Evolutionary conservation across 1,140 invertebrate species (phyloP), one percentile per base, ranked within the genome.

Genomic region (Penaeus japonicus): DNA sequence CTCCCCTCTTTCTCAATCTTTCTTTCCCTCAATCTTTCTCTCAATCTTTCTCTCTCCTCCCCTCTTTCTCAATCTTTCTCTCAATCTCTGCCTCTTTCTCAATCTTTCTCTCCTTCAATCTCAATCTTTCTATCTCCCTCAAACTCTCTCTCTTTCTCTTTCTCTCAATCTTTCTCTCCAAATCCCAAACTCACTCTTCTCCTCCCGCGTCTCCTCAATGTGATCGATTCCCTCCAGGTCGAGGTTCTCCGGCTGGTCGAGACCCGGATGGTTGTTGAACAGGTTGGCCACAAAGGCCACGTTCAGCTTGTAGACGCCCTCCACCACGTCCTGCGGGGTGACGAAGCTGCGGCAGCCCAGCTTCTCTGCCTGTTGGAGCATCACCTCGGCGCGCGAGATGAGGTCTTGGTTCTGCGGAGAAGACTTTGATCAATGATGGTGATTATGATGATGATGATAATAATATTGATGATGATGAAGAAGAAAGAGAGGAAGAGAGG

Each of bases 201-300:
- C 97, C 92, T 99, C 98, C 84, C 97, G 94, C 4, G 97, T 99
- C 93, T 99, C 98, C 92, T 99, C 97, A 39, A 98, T 94, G 81
- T 96, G 95, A 90, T 96, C 95, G 83, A 89, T 75, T 1, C 86
- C 91, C 89, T 93, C 92, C 85, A 93, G 85, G 55, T 92, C 91
- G 78, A 89, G 89, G 75, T 92, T 91, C 27, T 92, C 92, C 39
- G 93, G 93, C 65, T 91, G 92, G 86, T 93, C 93, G 32, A 96
- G 93, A 1, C 96, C 97, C 0, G 99, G 98, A 94, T 99, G 98
- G 92, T 98, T 99, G 93, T 99, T 99, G 93, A 99, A 99, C 91
- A 99, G 94, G 54, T 99, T 99, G 54, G 99, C 99, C 10, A 99
- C 98, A 92, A 99, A 99, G 0, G 98, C 99, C 93, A 99, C 94